Percentiles rank a stretch among this genome's conserved stretches.
Conservation (phyloP, 2,888 invertebrate genomes). For the Drosophila nr. perissopoda region DNA sequence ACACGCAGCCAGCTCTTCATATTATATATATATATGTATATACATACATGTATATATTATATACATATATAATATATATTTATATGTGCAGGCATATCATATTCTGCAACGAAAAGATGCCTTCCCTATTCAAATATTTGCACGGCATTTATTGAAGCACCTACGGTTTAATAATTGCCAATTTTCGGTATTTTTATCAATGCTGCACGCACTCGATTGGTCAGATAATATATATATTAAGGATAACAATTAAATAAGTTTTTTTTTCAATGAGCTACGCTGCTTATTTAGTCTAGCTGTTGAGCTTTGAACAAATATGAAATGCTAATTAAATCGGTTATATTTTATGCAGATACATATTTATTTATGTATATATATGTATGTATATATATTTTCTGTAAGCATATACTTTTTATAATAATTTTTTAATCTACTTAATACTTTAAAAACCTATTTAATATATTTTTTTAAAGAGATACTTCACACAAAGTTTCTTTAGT, state of each 20-base stretch:
- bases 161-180: slow-evolving; percentile 9
- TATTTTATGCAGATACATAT: background rate
- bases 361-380: too few relatives aligned
- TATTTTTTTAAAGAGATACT: background rate
- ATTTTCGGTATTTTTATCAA: slow-evolving; percentile 17
- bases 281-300: background rate
- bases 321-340: background rate
- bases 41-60: background rate
- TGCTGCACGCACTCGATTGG: slow-evolving; percentile 14
- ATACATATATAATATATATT: background rate
- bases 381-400: too few relatives aligned
- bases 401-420: too few relatives aligned
- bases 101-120: slow-evolving; percentile 1
- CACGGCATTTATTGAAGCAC: slow-evolving; percentile 10
- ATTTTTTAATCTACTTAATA: background rate
- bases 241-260: slow-evolving; percentile 4
- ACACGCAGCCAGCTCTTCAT: slow-evolving; percentile 5
- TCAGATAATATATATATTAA: slow-evolving; percentile 2
- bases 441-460: background rate
- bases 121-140: slow-evolving; percentile 3
- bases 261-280: background rate
- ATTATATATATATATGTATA: background rate
- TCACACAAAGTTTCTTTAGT: background rate
- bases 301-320: background rate
- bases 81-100: slow-evolving; percentile 5